Conservation (phyloP, 2,888 invertebrate species). For the Plagiodera versicolora region DNA sequence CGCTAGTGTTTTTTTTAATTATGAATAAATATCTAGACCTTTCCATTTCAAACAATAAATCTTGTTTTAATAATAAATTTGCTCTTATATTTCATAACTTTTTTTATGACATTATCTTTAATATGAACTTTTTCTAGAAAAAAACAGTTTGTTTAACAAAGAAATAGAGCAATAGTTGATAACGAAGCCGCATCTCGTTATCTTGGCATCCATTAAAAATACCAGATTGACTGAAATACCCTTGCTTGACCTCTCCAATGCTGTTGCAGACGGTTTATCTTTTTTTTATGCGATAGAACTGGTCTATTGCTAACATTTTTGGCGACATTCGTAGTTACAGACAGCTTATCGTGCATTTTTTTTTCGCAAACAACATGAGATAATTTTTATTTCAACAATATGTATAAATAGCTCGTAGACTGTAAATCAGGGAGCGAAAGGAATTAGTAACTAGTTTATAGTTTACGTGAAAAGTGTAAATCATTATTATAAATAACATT, state of each 20-base stretch:
- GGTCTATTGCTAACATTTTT: neutral
- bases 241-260: neutral
- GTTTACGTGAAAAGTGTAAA: slow-evolving; percentile 2
- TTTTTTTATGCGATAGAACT: neutral
- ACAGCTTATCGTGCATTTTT: slow-evolving; percentile 10
- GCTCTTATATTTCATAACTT: too few relatives aligned
- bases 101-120: too few relatives aligned
- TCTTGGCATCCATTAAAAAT: neutral
- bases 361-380: slow-evolving; percentile 16
- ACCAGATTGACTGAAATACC: neutral
- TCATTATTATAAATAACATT: slow-evolving; percentile 12
- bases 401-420: slow-evolving; percentile 26
- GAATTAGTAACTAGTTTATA: slow-evolving; percentile 3
- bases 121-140: too few relatives aligned
- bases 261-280: neutral
- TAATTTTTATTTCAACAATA: slow-evolving; percentile 29
- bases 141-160: too few relatives aligned
- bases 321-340: neutral
- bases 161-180: too few relatives aligned
- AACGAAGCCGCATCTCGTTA: too few relatives aligned
- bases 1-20: too few relatives aligned
- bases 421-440: neutral
- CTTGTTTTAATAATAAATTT: too few relatives aligned
- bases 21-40: too few relatives aligned
- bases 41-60: too few relatives aligned